Base-by-base conservation (phyloP, 2,113 vertebrate species). In the Ifrita kowaldi region DNA sequence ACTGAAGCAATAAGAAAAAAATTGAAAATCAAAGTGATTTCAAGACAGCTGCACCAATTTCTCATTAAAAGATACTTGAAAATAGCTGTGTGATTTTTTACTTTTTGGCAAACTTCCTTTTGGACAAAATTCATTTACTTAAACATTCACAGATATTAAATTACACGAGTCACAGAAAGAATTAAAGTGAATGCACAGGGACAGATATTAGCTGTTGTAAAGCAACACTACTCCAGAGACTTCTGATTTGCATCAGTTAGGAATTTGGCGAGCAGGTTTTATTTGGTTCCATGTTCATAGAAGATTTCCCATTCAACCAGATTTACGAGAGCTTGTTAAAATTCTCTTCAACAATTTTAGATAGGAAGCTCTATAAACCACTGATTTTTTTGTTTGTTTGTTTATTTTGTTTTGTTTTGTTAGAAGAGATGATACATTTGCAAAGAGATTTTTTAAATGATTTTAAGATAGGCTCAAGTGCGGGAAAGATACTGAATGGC, bases 171-270 rank as follows among this genome's bases (percentile, higher is more conserved):
- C 92, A 90, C 93, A 96, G 68, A 93, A 90, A 52, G 85, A 90
- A 95, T 80, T 95, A 53, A 92, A 96, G 71, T 60, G 71, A 96
- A 92, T 1, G 26, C 90, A 64, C 88, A 78, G 83, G 86, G 68
- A 90, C 41, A 84, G 95, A 94, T 81, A 81, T 71, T 84, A 83
- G 77, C 88, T 92, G 80, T 84, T 96, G 89, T 95, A 97, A 96
- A 95, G 37, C 80, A 94, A 94, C 64, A 37, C 88, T 93, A 42
- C 95, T 96, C 95, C 71, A 94, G 95, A 92, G 95, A 94, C 52
- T 93, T 80, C 90, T 94, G 92, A 96, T 97, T 92, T 87, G 78
- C 64, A 96, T 93, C 95, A 96, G 93, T 39, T 53, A 92, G 83
- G 88, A 96, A 95, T 97, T 92, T 96, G 96, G 93, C 20, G 3